Base-by-base conservation (phyloP, 2,888 invertebrate species). In the Tanytarsus gracilentus region DNA sequence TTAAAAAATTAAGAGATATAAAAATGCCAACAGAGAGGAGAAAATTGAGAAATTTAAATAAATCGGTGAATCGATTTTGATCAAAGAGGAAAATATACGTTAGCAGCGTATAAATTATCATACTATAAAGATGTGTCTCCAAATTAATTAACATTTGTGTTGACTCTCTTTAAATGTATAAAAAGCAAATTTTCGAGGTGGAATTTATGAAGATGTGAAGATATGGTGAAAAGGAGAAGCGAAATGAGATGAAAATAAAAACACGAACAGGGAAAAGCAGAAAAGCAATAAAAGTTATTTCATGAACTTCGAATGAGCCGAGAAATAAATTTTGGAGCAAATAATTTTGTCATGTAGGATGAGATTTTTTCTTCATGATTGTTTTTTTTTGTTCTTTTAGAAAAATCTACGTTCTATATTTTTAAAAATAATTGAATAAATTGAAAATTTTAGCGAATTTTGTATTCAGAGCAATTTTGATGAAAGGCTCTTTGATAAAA, bases 121-220 rank as follows among this genome's bases (percentile, higher is more conserved):
- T 40, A 58, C 30, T 58, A 58, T 48, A 26, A 40, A 48, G 44
- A 48, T 30, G 60, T 60, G 60, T 60, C 50, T 36, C 50, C 60
- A 50, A 60, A 60, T 60, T 60, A 60, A 60, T 60, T 60, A 49
- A 60, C 60, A 60, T 49, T 60, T 25, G n/a, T 50, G 49, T 58
- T 30, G 58, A 58, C 27, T 40, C 9, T 26, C 30, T 53, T 53
- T 36, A 23, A 23, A 23, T 33, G 21, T 16, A 52, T 14, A 52
- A 25, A 39, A 56, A 40, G 36, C 23, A 44, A 44, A 44, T 18
- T 36, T 14, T 36, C 36, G 16, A 14, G n/a, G 36, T 14, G n/a
- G 36, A 36, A 6, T 36, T 16, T 14, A 36, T 11, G 44, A 11
- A 16, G 21, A 44, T 23, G 44, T 36, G 16, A 36, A 4, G 36